These are phyloP conservation scores for Yponomeuta sedellus DNA, from an alignment of 2,888 invertebrate species.

Conservation along the genomic window DNA sequence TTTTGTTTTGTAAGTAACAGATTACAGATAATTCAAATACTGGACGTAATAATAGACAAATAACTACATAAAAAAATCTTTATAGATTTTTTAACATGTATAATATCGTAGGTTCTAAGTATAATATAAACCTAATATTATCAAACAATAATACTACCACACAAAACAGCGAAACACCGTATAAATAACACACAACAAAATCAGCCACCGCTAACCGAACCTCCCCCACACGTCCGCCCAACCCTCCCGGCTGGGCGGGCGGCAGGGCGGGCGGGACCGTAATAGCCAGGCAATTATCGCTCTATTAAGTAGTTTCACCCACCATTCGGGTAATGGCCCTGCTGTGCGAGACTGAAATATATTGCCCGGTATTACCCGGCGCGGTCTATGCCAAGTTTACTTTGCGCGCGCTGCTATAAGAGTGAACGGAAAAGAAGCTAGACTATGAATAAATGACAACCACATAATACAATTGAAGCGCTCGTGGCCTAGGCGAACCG, in stretches of 20 bases:
- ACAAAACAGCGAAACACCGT: conserved; percentile 19
- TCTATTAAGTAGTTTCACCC: conserved; percentile 61
- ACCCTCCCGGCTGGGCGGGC: not conserved
- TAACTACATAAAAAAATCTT: no score
- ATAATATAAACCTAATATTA: not conserved
- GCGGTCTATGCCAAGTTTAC: not conserved
- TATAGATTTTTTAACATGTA: no score
- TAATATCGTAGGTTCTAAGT: no score
- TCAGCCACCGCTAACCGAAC: not conserved
- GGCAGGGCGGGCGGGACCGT: conserved; percentile 30
- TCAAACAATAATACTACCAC: not conserved
- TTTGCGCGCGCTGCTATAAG: not conserved
- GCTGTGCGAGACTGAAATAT: conserved; percentile 30
- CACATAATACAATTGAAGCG: no score
- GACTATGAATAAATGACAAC: not conserved
- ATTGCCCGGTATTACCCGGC: conserved; percentile 16
- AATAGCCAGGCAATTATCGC: conserved; percentile 65
- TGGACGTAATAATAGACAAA: no score
- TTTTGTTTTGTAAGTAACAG: no score
- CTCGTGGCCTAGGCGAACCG: no score
- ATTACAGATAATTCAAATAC: no score
- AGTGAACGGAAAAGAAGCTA: not conserved
- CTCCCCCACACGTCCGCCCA: not conserved
- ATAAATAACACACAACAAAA: conserved; percentile 1
- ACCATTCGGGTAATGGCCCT: conserved; percentile 38